phyloP scores from a whole-genome alignment of 1,140 invertebrate species.

The Psix sp. region DNA sequence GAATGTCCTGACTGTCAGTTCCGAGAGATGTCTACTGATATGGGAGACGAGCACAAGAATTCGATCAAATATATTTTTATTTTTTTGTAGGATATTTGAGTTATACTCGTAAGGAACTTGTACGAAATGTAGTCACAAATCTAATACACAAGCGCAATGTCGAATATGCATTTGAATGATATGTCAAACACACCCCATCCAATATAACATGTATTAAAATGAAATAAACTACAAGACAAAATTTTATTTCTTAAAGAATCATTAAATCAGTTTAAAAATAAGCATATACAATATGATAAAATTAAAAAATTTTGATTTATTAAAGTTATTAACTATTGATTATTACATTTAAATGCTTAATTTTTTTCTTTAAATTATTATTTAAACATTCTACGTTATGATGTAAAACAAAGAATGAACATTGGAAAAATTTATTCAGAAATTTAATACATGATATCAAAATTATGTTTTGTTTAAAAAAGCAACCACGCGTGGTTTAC shows the following conservation, averaged over 20 bases:
- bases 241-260: too few relatives aligned
- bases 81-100: conserved; percentile 42
- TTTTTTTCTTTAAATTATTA: too few relatives aligned
- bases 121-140: conserved; percentile 42
- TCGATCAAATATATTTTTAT: conserved; percentile 40
- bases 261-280: too few relatives aligned
- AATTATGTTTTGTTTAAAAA: background rate
- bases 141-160: too few relatives aligned
- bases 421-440: background rate
- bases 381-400: too few relatives aligned
- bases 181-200: conserved; percentile 8
- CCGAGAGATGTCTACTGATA: conserved; percentile 33
- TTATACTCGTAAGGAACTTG: conserved; percentile 22
- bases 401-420: too few relatives aligned
- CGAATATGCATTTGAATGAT: too few relatives aligned
- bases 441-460: background rate
- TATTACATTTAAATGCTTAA: too few relatives aligned
- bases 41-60: conserved; percentile 17
- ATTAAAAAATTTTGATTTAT: too few relatives aligned
- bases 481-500: background rate
- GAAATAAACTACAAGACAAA: too few relatives aligned
- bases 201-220: conserved; percentile 9
- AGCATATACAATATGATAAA: too few relatives aligned
- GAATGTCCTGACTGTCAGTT: conserved; percentile 12
- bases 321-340: too few relatives aligned